Evolutionary conservation across 2,888 invertebrate species (phyloP).

Genomic region (Xylota sylvarum): DNA sequence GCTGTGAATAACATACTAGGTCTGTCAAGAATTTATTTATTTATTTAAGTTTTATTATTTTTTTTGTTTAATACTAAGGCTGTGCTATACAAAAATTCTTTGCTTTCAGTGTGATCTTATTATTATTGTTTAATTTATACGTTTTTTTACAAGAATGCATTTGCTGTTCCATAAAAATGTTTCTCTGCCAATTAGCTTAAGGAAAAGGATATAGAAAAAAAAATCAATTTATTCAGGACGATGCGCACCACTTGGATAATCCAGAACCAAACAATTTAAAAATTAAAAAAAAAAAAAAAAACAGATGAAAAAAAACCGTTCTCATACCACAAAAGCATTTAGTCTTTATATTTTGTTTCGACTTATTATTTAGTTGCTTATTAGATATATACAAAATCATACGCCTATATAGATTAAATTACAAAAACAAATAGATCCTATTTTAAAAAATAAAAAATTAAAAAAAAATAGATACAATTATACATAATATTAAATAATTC

Average conservation of each 20-base stretch:
- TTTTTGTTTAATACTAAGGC: background rate
- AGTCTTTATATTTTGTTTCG: too few species aligned
- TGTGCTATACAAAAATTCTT: background rate
- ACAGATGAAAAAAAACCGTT: too few species aligned
- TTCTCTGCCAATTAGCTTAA: background rate
- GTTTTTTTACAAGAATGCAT: constrained; percentile 30
- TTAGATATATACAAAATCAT: too few species aligned
- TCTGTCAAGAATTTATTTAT: background rate
- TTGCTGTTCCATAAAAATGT: constrained; percentile 10
- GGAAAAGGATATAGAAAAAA: constrained; percentile 8
- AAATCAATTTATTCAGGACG: background rate
- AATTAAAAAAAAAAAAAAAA: too few species aligned
- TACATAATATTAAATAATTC: constrained; percentile 10
- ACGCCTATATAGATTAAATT: too few species aligned
- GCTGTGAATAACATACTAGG: background rate
- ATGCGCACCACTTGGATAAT: too few species aligned
- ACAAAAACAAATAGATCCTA: too few species aligned
- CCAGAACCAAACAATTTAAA: too few species aligned
- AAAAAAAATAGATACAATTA: constrained; percentile 67
- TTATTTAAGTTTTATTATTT: background rate
- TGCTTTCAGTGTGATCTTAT: constrained; percentile 6
- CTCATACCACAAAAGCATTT: too few species aligned
- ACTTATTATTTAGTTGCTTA: too few species aligned
- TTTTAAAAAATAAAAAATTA: too few species aligned
- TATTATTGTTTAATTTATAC: too few species aligned